phyloP scores from a whole-genome alignment of 2,888 invertebrate genomes.

The Eupelmus urozonus region DNA sequence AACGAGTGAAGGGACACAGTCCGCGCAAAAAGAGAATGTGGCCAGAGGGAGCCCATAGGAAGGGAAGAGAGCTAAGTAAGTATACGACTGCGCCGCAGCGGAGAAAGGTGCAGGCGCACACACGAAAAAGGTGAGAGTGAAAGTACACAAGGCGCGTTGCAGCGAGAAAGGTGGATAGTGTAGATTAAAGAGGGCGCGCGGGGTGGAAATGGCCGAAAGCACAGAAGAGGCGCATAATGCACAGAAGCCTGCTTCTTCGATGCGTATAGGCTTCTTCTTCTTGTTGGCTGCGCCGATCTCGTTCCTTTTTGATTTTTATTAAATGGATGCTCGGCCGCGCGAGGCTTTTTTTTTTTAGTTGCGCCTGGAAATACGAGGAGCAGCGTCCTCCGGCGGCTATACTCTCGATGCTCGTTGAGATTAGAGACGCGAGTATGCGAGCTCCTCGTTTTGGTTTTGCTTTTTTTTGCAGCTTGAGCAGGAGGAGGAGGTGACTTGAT shows the following conservation, averaged over 20 bases:
- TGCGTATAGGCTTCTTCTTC: background rate
- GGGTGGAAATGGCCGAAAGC: background rate
- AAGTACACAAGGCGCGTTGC: too few species aligned
- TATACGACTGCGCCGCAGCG: too few species aligned
- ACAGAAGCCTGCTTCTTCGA: constrained; percentile 16
- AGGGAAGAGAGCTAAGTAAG: background rate
- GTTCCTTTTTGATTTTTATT: constrained; percentile 1
- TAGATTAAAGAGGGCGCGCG: constrained; percentile 25
- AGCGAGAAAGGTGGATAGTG: background rate
- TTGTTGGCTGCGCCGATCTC: too few species aligned
- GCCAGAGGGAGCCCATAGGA: background rate
- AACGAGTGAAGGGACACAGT: constrained; percentile 49
- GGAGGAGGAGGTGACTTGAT: background rate
- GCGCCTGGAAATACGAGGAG: constrained; percentile 39
- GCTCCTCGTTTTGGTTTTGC: background rate
- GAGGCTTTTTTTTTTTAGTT: constrained; percentile 25
- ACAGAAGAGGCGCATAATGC: background rate
- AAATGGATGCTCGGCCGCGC: background rate
- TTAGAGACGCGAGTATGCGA: constrained; percentile 22
- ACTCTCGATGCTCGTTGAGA: constrained; percentile 32
- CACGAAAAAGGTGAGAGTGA: constrained; percentile 55
- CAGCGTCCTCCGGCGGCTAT: constrained; percentile 4
- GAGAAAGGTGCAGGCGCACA: constrained; percentile 35
- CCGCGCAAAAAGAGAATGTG: constrained; percentile 27
- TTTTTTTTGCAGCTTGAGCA: background rate